Evolutionary conservation across 2,797 vertebrate genomes (phyloP).

Genomic region (Bovichtus variegatus): DNA sequence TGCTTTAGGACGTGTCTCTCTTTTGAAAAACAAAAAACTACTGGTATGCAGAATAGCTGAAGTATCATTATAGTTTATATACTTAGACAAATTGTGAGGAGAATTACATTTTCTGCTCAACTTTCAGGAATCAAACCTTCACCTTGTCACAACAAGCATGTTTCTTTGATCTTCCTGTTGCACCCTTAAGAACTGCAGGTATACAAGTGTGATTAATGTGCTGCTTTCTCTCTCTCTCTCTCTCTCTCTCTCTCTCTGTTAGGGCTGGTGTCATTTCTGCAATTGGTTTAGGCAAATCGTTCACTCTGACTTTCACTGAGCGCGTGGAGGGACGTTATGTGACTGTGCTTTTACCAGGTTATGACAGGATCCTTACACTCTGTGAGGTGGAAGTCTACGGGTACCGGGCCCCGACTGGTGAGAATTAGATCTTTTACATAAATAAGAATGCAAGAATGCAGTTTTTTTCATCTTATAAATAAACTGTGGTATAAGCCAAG

Average conservation of each 20-base stretch:
- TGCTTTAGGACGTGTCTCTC: no score
- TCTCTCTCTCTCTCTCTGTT: neutral
- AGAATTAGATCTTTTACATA: neutral
- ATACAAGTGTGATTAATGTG: neutral
- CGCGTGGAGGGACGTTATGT: slow-evolving; percentile 48
- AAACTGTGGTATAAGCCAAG: neutral
- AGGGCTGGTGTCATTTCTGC: neutral
- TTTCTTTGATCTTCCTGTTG: neutral
- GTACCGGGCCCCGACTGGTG: slow-evolving; percentile 51
- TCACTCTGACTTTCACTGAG: neutral
- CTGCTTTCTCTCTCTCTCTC: neutral
- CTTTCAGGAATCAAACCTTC: neutral
- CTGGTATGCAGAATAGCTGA: neutral
- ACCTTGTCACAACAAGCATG: neutral
- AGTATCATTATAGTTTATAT: neutral
- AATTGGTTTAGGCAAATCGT: fast-evolving
- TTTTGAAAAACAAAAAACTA: no score
- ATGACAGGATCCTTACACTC: neutral
- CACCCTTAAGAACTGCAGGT: neutral
- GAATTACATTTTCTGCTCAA: neutral
- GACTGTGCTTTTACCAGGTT: slow-evolving; percentile 23
- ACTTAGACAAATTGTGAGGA: neutral
- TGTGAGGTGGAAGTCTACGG: slow-evolving; percentile 67
- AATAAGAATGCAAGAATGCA: neutral
- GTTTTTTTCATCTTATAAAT: neutral